Evolutionary conservation across 2,888 invertebrate genomes (phyloP), one percentile per base, ranked within the genome.

Genomic region (Dolichopus griseipennis): DNA sequence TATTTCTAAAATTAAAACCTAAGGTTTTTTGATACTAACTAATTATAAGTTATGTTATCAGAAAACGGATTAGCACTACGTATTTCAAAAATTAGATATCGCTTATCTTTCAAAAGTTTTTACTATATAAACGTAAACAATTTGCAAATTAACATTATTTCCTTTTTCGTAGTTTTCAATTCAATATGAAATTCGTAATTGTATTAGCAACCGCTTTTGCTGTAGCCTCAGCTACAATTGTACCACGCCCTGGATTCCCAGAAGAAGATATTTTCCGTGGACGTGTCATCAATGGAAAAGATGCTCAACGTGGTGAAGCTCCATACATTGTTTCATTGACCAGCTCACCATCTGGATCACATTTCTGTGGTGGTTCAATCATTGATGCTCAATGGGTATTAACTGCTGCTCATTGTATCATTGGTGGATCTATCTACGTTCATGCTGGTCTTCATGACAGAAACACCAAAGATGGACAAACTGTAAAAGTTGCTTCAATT

Each of bases 301-400:
- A 78, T 64, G 81, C 83, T 0, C 0, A 15, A 0, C 72, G 75
- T 5, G 79, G 80, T 33, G 79, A 79, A 72, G 83, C 81, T 10
- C 82, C 84, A 1, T 82, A 77, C 70, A 82, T 83, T 64, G 80
- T 82, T 1, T 83, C 83, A 1, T 61, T 79, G 66, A 75, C 75
- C 69, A 75, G 65, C 0, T 69, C 61, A 33, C 65, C 15, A 0
- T 62, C 37, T 22, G 12, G 65, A 0, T 67, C 72, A 0, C 79
- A 78, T 34, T 79, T 76, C 22, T 84, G 84, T 69, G 83, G 78
- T 64, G 84, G 82, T 5, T 76, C 80, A 12, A 73, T 84, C 68
- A 70, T 84, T 67, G 70, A 64, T 21, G 64, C 71, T 0, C 34
- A 71, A 0, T 73, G 72, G 74, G 69, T 83, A 0, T 20, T 84